Evolutionary conservation across 2,113 vertebrate genomes (phyloP).

Genomic region (Gulo gulo): DNA sequence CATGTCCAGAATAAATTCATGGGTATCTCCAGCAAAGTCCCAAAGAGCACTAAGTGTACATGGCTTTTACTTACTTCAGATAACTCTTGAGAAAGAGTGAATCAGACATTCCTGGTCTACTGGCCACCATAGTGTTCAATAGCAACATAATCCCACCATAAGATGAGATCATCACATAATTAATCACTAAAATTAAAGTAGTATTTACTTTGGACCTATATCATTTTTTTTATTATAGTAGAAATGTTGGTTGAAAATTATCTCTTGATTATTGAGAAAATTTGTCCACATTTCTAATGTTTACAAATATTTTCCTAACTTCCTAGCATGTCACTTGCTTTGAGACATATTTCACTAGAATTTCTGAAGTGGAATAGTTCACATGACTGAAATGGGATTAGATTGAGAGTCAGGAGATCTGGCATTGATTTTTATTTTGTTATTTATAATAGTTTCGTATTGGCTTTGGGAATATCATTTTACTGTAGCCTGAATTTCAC

Average conservation of each 20-base stretch:
- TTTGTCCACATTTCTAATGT: not conserved
- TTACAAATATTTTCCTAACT: not conserved
- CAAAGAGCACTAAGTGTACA: not conserved
- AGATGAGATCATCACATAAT: not conserved
- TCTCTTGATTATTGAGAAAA: not conserved
- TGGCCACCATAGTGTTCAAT: not conserved
- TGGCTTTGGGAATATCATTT: slow-evolving; percentile 9
- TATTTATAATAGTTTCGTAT: not conserved
- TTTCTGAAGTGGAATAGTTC: not conserved
- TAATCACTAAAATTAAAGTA: not conserved
- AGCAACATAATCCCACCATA: not conserved
- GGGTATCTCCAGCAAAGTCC: not conserved
- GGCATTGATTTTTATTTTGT: not conserved
- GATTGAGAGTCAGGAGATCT: not conserved
- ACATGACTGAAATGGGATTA: not conserved
- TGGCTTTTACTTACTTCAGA: not conserved
- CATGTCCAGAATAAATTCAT: not conserved
- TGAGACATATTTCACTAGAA: not conserved
- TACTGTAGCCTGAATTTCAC: not conserved
- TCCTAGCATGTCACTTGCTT: not conserved
- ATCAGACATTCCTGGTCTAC: not conserved
- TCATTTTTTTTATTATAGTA: not conserved
- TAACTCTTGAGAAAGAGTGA: not conserved
- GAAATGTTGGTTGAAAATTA: not conserved
- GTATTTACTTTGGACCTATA: not conserved